Conservation (phyloP, 1,140 invertebrate species). For the Leptopilina boulardi region DNA sequence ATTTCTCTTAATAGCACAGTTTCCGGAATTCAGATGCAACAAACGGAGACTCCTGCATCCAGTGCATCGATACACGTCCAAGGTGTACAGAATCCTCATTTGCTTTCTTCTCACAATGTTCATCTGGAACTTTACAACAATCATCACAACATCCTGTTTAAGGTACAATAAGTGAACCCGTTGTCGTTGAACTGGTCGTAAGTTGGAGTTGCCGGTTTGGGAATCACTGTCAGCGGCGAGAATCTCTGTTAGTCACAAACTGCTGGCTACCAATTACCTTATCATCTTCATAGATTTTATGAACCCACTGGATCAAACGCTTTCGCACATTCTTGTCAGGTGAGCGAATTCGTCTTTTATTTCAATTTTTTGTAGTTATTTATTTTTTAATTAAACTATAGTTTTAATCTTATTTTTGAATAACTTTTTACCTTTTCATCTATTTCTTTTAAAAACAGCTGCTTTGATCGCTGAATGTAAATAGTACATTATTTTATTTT, state of each 20-base stretch:
- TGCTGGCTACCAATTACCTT: conserved; percentile 69
- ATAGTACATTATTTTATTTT: too few species aligned
- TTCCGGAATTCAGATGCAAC: conserved; percentile 66
- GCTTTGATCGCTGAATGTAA: too few species aligned
- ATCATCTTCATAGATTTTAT: conserved; percentile 70
- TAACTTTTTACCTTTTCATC: too few species aligned
- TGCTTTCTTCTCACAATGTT: conserved; percentile 60
- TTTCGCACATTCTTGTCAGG: conserved; percentile 72
- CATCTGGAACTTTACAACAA: conserved; percentile 65
- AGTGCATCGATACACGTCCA: conserved; percentile 64
- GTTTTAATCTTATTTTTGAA: too few species aligned
- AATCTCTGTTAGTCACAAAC: conserved; percentile 70
- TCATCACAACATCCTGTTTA: conserved; percentile 65
- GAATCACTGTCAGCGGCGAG: conserved; percentile 68
- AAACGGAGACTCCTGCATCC: conserved; percentile 66
- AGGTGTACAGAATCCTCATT: conserved; percentile 64
- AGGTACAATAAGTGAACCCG: conserved; percentile 66
- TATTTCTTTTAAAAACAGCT: too few species aligned
- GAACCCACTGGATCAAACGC: conserved; percentile 65
- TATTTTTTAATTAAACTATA: too few species aligned
- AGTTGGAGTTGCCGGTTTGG: conserved; percentile 68
- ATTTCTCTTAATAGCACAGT: conserved; percentile 71
- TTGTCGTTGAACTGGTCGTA: conserved; percentile 68
- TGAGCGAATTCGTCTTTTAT: conserved; percentile 40
- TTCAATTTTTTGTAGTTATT: too few species aligned